A percentile compares a stretch with the other conserved stretches of the same genome.
Evolutionary conservation across 2,113 vertebrate genomes (phyloP).

Genomic region (Gallinago undulata): DNA sequence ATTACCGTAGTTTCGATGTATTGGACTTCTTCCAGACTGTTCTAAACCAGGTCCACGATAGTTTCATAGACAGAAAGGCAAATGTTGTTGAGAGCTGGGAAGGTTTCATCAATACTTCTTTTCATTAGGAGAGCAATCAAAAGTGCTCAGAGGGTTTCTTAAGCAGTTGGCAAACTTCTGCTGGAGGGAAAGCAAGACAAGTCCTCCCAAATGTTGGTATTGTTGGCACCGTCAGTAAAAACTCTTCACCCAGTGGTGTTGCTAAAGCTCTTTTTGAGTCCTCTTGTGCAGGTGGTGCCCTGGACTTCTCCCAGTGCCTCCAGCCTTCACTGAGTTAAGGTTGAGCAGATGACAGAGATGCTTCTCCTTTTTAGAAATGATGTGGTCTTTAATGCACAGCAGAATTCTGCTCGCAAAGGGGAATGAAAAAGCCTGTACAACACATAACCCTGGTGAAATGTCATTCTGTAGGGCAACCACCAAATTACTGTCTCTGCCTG

Average conservation of each 20-base stretch:
- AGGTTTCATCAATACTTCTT: neutral
- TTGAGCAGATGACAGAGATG: neutral
- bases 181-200: too few species aligned
- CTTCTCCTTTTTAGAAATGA: neutral
- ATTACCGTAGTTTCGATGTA: rapidly evolving
- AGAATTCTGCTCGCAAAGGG: neutral
- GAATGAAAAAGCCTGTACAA: neutral
- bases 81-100: neutral
- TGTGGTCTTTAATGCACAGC: neutral
- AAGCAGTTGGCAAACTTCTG: neutral
- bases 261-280: neutral
- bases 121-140: neutral
- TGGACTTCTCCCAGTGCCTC: neutral
- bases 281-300: neutral
- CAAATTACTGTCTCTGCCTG: too few species aligned
- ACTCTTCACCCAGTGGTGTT: neutral
- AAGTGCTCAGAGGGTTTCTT: neutral
- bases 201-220: neutral
- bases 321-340: neutral
- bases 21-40: neutral
- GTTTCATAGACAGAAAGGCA: neutral
- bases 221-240: neutral
- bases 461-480: rapidly evolving
- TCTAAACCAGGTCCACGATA: rapidly evolving
- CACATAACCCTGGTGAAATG: neutral